Conservation (phyloP, 2,113 vertebrate species). For the Tetraodon nigroviridis region DNA sequence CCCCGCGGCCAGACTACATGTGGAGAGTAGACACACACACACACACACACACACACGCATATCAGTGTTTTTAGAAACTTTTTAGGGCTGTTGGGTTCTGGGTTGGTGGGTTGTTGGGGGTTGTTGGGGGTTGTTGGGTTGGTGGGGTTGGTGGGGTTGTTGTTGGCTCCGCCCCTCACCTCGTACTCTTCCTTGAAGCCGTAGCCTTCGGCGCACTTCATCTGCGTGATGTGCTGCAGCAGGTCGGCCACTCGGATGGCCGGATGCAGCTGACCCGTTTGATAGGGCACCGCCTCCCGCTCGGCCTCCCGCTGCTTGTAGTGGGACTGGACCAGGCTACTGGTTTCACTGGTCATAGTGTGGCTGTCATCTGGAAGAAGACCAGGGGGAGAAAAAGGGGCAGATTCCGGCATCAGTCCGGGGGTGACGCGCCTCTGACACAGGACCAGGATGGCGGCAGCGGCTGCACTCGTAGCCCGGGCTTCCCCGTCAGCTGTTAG, state of each 20-base stretch:
- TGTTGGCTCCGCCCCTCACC: constrained; percentile 34
- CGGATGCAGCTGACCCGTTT: constrained; percentile 93
- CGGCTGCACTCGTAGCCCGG: no score
- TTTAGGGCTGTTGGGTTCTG: no score
- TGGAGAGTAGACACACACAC: no score
- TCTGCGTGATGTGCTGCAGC: constrained; percentile 97
- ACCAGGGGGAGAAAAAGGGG: neutral
- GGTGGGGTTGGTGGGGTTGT: no score
- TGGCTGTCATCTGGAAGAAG: constrained; percentile 85
- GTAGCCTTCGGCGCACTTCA: constrained; percentile 93
- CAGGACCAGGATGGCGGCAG: neutral
- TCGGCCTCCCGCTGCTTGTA: constrained; percentile 88
- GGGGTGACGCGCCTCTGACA: neutral
- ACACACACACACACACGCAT: no score
- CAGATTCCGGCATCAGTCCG: no score
- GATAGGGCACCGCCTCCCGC: constrained; percentile 84
- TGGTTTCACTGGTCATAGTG: constrained; percentile 90
- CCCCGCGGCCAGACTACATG: no score
- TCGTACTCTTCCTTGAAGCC: constrained; percentile 69
- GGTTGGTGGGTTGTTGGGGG: no score
- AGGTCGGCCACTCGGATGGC: constrained; percentile 95
- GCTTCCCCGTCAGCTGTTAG: no score
- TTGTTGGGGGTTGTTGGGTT: no score
- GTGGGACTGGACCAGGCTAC: constrained; percentile 86
- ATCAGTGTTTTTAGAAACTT: no score